These are phyloP conservation scores for Lepus townsendii DNA, from an alignment of 2,797 vertebrate species.

Conservation along the genomic window DNA sequence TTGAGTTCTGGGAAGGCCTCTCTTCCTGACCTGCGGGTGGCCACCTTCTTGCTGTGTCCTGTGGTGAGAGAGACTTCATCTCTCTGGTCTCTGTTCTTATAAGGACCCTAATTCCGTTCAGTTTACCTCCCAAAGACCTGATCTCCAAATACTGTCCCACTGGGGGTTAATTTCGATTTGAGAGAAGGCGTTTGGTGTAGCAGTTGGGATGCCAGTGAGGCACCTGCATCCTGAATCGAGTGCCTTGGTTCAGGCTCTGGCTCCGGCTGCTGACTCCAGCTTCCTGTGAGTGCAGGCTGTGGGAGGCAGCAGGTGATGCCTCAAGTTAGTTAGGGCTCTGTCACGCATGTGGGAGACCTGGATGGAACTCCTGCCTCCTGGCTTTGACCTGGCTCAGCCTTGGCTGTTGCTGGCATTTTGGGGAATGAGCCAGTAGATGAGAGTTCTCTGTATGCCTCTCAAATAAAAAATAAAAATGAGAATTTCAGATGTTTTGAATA, in stretches of 20 bases:
- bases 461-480: constrained; percentile 33
- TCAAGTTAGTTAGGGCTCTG: too few species aligned
- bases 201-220: too few species aligned
- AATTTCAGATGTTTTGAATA: constrained; percentile 23
- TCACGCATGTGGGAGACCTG: too few species aligned
- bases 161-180: neutral
- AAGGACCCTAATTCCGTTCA: neutral
- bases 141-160: neutral
- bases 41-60: neutral
- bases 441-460: too few species aligned
- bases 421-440: neutral
- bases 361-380: too few species aligned
- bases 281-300: too few species aligned
- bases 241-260: too few species aligned
- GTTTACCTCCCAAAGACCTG: neutral
- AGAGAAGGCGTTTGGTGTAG: too few species aligned
- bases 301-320: too few species aligned
- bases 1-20: neutral
- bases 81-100: neutral
- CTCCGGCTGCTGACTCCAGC: too few species aligned
- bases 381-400: neutral
- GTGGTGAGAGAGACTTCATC: neutral
- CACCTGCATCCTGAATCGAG: too few species aligned
- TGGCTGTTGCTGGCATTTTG: too few species aligned
- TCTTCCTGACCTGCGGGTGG: neutral